Base-by-base conservation (phyloP, 1,140 invertebrate genomes). In the Drosophila pandora region DNA sequence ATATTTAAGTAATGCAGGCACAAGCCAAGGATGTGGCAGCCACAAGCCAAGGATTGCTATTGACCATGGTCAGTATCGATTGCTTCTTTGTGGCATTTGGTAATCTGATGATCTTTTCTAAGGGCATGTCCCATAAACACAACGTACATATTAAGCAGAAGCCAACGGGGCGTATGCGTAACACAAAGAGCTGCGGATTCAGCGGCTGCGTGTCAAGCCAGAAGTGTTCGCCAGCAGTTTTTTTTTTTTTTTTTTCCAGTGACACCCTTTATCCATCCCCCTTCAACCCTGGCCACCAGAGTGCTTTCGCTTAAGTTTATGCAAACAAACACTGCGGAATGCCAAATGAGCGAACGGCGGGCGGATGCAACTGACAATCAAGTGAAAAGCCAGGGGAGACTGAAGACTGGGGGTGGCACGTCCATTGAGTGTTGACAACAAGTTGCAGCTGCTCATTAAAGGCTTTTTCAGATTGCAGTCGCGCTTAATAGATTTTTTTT, bases 381-480 rank as follows among this genome's bases (percentile, higher is more conserved):
- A 70, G 53, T 58, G 45, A 13, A 32, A 28, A 28, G 3, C 25
- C 25, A 28, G 25, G 25, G 25, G 25, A 28, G 25, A 28, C 25
- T 17, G 25, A 9, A n/a, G 30, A 25, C 25, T 28, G 49, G 47
- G 30, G 57, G 9, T 17, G 30, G 57, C 47, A 23, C 48, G 43
- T 39, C 23, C 50, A 52, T 23, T 47, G 53, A 68, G 34, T 53
- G 48, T 41, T 30, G 71, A 72, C 78, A 80, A 72, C 78, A 81
- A 80, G 72, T 80, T 76, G 78, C 72, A 59, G 49, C 49, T 76
- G 78, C 78, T 80, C 78, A 81, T 80, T 81, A 81, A 52, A 80
- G 43, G 50, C 43, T 57, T 28, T 60, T 37, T 45, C 45, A 52
- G 63, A 64, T 64, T 25, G 43, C 32, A 67, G 59, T 41, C 22